Evolutionary conservation across 53 echinoderm and acorn worm genomes (phyloP), one percentile per base, ranked within the genome.

Genomic region (Mesocentrotus franciscanus): DNA sequence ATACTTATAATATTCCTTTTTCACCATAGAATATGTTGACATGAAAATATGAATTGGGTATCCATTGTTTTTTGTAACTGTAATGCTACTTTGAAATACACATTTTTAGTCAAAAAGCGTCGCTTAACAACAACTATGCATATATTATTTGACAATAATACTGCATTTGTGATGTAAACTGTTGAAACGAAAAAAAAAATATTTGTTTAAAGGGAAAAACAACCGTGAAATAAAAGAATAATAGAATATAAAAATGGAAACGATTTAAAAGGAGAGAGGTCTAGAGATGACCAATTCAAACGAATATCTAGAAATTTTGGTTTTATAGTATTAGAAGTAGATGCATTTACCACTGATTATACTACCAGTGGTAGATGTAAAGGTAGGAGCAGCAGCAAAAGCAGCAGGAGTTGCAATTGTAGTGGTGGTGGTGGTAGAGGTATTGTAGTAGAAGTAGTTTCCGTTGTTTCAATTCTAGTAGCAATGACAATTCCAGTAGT

Each of bases 381-480:
- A n/a, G 32, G 84, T 83, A 83, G 84, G 24, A 83, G 84, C 32
- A 83, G 84, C 32, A 83, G 36, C 24, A 83, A 33, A 27, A 83
- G 84, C 32, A 83, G 56, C 32, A 32, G 83, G 26, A 83, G 83
- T 83, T 29, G 83, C 20, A 34, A 33, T 83, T 12, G 83, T 83
- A 83, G 83, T 83, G 32, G 83, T 83, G 32, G 36, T 83, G 32
- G 56, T 83, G 15, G 85, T 39, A 85, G 49, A 15, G 17, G 49
- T 85, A 85, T 85, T 15, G 85, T 39, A 39, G 85, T 39, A 85
- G 85, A 30, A 85, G 55, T 34, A 83, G 83, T 83, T 27, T n/a
- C 20, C 26, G 36, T 83, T 27, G 83, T 49, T 27, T 8, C 32
- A 83, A 33, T 83, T 27, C 27, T 83, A 83, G 20, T 83, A 83